Base-by-base conservation (phyloP, 1,140 invertebrate species). In the Aphidius gifuensis region DNA sequence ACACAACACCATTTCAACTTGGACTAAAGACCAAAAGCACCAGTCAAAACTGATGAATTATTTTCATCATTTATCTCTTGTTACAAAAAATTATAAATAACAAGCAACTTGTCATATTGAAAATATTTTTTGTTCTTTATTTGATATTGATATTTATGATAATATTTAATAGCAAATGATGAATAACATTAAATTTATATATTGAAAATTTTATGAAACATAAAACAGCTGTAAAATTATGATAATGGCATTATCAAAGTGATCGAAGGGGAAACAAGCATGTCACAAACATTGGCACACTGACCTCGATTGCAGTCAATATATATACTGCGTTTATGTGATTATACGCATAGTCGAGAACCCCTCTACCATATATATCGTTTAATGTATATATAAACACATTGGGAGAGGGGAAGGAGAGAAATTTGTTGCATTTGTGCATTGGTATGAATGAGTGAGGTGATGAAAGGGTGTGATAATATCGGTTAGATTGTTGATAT, bases 11-110 rank as follows among this genome's bases (percentile, higher is more conserved):
- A 74, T 77, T 71, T 73, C 70, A 71, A 74, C 70, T 74, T 71
- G 66, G 70, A 68, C 68, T 8, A 67, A 67, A 74, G 38, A 72
- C 77, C 76, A 77, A 80, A 80, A 79, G 79, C 76, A 80, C 69
- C 70, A 69, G 71, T 75, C 76, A 76, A 79, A 72, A 75, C 69
- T 9, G 32, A 71, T 73, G 74, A 78, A 79, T 80, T 78, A 74
- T 79, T 74, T 78, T 79, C 70, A 62, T 69, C 69, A 61, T 67
- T 21, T 62, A 61, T 45, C 46, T 16, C 16, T 16, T 16, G 16
- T 16, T 16, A 16, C 16, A 16, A 16, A 16, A 16, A 16, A 16
- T 16, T 1, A 16, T 16, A 16, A 16, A 16, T 16, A 16, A 16
- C 0, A 16, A 16, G 1, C 16, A 16, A 16, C 16, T 16, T 16